phyloP scores from a whole-genome alignment of 30 jellyfish, hydroid and myxozoan species.

The Phacellophora camtschatica region DNA sequence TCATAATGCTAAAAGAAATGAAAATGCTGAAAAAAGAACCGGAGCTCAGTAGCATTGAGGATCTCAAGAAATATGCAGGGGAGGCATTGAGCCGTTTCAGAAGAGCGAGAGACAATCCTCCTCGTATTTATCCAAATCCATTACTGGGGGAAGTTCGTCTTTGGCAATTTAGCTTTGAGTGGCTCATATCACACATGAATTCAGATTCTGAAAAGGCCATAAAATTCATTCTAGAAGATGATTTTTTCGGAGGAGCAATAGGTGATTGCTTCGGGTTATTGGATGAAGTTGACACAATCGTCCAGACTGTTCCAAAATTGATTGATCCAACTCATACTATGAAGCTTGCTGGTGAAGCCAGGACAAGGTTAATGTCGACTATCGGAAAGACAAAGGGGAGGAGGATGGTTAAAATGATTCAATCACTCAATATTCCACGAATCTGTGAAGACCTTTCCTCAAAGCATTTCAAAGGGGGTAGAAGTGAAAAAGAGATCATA shows the following conservation, averaged over 20 bases:
- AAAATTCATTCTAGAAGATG: neutral
- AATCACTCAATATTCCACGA: neutral
- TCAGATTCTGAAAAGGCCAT: conserved; percentile 22
- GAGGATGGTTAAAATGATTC: neutral
- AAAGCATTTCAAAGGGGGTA: neutral
- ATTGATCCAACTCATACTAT: conserved; percentile 35
- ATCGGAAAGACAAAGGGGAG: conserved; percentile 8
- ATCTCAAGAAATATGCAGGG: neutral
- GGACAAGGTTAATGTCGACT: neutral
- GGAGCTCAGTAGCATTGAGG: neutral
- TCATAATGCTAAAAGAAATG: conserved; percentile 20
- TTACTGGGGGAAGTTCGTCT: conserved; percentile 19
- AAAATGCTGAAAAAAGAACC: neutral
- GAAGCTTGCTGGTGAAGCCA: conserved; percentile 1
- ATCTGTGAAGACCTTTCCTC: neutral
- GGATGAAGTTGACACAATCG: conserved; percentile 23
- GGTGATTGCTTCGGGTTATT: conserved; percentile 26
- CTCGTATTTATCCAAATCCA: conserved; percentile 36
- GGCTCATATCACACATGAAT: conserved; percentile 14
- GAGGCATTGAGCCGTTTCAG: conserved; percentile 6
- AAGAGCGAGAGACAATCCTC: conserved; percentile 43
- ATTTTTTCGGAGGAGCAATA: neutral
- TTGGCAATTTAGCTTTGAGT: conserved; percentile 29
- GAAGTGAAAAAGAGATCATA: conserved; percentile 10
- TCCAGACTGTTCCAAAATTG: conserved; percentile 5